Base-by-base conservation (phyloP, 2,888 invertebrate genomes). In the Melanotus villosus region DNA sequence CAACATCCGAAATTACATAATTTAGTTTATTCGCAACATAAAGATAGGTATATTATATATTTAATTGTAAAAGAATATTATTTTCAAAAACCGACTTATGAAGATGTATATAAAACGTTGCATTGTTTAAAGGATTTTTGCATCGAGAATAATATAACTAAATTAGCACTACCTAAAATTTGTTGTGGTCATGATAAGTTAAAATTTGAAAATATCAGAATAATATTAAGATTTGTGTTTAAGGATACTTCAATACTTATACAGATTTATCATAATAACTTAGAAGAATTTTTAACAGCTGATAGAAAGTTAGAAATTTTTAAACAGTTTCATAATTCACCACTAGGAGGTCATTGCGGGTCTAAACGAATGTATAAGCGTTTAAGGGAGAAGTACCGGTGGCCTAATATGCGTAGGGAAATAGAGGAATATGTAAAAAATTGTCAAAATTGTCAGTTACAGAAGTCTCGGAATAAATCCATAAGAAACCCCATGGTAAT, bases 391-490 rank as follows among this genome's bases (percentile, higher is more conserved):
- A 38, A 68, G 9, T 77, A 76, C 14, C 58, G 70, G 4, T 77
- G 78, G 77, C 56, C 58, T 9, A 68, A 66, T 1, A 75, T 79
- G 73, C 73, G 68, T 30, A 66, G 58, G 6, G 71, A 77, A 19
- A 72, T 80, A 6, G 34, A 65, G n/a, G 21, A 71, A n/a, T 77
- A 21, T 32, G 66, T 80, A 32, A 73, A 69, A 58, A 66, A 47
- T 0, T 80, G 78, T 32, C 59, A 70, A 23, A 64, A 60, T 7
- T 80, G 80, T 68, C 78, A 79, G 72, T 60, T 52, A 23, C 75
- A 76, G 18, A 79, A 79, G 67, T 26, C 58, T 3, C 58, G 63
- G 0, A 50, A 65, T 0, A 65, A 72, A 54, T 54, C 23, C 1
- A 69, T 58, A 18, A 70, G 69, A 43, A 65, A 65, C 43, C 80